Base-by-base conservation (phyloP, 1,140 invertebrate genomes). In the Apis florea region DNA sequence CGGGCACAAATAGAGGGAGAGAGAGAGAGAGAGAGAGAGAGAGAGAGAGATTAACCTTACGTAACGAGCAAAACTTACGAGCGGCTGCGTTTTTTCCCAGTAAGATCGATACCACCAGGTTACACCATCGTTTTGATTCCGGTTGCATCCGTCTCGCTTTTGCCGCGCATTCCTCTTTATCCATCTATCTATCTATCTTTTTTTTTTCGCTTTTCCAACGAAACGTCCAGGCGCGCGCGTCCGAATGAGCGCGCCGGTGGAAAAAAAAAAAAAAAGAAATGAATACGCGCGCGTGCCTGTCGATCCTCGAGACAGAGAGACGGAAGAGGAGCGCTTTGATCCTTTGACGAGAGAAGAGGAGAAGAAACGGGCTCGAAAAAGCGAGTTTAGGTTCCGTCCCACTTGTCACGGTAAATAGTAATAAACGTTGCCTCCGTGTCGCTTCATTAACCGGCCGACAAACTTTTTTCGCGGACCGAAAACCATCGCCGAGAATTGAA, bases 1-100 rank as follows among this genome's bases (percentile, higher is more conserved):
- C 58, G 51, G 67, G 11, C 21, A 59, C 64, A 40, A 82, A 82
- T 76, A 77, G 70, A 82, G 66, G 74, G 73, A 75, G 31, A 40
- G 31, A 3, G 31, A 40, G 31, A 3, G 2, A 2, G 31, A 3
- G 31, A 31, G 31, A 40, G 31, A 40, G 3, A 40, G 31, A 6
- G 31, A 40, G 5, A 40, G n/a, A n/a, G n/a, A 31, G 70, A 87
- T 81, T 87, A 86, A 61, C 49, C 19, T 53, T 53, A 54, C 79
- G 19, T 51, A 76, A 79, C 81, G 72, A 68, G 74, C 51, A 26
- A 15, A 72, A 53, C 63, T 54, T 66, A 21, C 61, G 79, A 47
- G 21, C 56, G 26, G 13, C 19, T n/a, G 47, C 31, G 51, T 58
- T 67, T 40, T 40, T 40, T 31, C 63, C 79, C 40, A 56, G 53